Evolutionary conservation across 1,140 invertebrate genomes (phyloP).

Genomic region (Drosophila asahinai): DNA sequence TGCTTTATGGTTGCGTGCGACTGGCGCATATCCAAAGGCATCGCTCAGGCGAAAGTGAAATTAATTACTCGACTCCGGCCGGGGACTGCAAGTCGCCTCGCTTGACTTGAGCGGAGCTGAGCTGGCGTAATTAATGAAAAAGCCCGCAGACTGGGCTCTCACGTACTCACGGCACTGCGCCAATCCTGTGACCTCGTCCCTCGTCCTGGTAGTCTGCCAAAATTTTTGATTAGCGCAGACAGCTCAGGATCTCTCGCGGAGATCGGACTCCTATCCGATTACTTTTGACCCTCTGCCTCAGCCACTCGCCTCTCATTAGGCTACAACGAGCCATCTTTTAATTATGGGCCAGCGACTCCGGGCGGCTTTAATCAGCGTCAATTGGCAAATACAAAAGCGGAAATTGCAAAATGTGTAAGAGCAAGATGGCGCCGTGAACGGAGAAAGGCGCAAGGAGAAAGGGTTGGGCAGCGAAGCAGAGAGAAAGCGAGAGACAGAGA

Average conservation of each 20-base stretch:
- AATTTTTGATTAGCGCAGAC: constrained; percentile 66
- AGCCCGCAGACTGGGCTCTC: constrained; percentile 20
- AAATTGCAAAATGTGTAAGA: constrained; percentile 65
- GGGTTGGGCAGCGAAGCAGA: not conserved
- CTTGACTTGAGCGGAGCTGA: constrained; percentile 19
- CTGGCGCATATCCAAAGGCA: constrained; percentile 73
- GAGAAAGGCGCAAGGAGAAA: not conserved
- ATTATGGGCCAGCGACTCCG: constrained; percentile 73
- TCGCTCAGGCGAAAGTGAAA: constrained; percentile 81
- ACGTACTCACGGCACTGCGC: constrained; percentile 23
- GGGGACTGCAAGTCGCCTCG: constrained; percentile 23
- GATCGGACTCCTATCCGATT: constrained; percentile 26
- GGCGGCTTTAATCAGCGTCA: constrained; percentile 77
- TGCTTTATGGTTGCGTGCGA: constrained; percentile 64
- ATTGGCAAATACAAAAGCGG: constrained; percentile 80
- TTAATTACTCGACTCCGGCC: constrained; percentile 69
- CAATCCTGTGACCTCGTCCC: constrained; percentile 31
- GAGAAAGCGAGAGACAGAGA: not conserved
- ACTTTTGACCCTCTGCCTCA: constrained; percentile 25
- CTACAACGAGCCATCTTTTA: constrained; percentile 61
- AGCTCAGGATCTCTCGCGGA: not conserved
- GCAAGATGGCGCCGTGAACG: not conserved
- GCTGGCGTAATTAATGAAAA: constrained; percentile 73
- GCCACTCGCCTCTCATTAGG: constrained; percentile 55
- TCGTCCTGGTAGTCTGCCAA: constrained; percentile 46